These are phyloP conservation scores for Philhelius pedissequus DNA, from an alignment of 2,888 invertebrate species.

Conservation along the genomic window DNA sequence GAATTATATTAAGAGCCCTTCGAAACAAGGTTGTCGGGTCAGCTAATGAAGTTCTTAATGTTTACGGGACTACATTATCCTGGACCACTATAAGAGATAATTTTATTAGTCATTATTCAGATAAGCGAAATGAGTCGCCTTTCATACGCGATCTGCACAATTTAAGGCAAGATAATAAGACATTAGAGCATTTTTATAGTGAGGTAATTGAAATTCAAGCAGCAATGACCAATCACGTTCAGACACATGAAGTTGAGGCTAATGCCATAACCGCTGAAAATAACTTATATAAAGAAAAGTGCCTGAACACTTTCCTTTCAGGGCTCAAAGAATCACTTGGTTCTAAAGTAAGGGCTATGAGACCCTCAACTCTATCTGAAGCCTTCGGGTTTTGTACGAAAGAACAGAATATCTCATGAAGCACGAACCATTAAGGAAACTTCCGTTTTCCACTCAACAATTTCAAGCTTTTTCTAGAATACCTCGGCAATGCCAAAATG, in stretches of 20 bases:
- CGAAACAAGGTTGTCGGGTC: too few relatives aligned
- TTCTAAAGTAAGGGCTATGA: neutral
- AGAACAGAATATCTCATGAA: neutral
- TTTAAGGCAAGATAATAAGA: neutral
- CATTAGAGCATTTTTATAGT: neutral
- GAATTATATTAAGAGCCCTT: neutral
- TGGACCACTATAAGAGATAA: neutral
- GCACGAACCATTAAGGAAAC: neutral
- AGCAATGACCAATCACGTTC: neutral
- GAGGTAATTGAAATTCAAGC: neutral
- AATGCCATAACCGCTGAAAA: neutral
- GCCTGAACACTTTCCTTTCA: neutral
- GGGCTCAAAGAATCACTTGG: neutral
- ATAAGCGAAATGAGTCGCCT: neutral
- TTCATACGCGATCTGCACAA: neutral
- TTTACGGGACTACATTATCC: neutral
- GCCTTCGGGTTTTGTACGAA: neutral
- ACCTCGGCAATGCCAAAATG: neutral
- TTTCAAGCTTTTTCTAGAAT: neutral
- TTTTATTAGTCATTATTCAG: neutral
- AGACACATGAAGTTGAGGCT: neutral
- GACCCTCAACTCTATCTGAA: neutral
- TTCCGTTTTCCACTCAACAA: too few relatives aligned
- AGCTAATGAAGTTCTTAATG: too few relatives aligned
- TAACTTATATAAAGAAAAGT: neutral